These are phyloP conservation scores for Tangara arthus DNA, from an alignment of 2,797 vertebrate species.

Conservation along the genomic window DNA sequence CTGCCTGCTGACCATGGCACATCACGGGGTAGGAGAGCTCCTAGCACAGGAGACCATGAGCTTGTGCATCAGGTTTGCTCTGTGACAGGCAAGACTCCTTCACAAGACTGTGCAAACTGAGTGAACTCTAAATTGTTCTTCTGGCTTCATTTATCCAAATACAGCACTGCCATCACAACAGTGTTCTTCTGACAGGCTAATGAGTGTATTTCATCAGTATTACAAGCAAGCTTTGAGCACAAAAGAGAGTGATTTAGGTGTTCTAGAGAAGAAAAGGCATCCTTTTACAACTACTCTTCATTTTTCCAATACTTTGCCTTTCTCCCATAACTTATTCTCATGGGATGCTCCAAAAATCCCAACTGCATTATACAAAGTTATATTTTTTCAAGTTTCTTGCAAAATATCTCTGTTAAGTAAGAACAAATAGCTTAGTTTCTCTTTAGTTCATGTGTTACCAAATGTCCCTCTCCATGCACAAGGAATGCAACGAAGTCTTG, in stretches of 20 bases:
- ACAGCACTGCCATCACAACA: background rate
- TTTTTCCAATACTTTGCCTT: background rate
- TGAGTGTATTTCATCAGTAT: background rate
- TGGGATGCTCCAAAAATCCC: background rate
- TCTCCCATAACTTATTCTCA: background rate
- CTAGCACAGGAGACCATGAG: rapidly evolving
- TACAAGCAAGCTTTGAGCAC: background rate
- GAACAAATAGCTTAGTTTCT: background rate
- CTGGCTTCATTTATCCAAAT: background rate
- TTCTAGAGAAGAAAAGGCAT: background rate
- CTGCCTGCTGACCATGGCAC: background rate
- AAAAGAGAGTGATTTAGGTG: background rate
- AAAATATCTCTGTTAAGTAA: background rate
- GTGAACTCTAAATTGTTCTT: background rate
- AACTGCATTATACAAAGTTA: background rate
- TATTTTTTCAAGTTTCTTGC: background rate
- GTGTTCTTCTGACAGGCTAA: background rate
- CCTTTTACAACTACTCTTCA: background rate
- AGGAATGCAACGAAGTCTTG: background rate
- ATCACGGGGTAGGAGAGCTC: rapidly evolving
- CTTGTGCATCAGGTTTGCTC: background rate
- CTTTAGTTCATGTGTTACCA: background rate
- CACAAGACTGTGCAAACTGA: background rate
- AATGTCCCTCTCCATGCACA: background rate
- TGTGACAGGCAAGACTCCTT: background rate